Evolutionary conservation across 2,888 invertebrate genomes (phyloP).

Genomic region (Caenorhabditis imperialis): DNA sequence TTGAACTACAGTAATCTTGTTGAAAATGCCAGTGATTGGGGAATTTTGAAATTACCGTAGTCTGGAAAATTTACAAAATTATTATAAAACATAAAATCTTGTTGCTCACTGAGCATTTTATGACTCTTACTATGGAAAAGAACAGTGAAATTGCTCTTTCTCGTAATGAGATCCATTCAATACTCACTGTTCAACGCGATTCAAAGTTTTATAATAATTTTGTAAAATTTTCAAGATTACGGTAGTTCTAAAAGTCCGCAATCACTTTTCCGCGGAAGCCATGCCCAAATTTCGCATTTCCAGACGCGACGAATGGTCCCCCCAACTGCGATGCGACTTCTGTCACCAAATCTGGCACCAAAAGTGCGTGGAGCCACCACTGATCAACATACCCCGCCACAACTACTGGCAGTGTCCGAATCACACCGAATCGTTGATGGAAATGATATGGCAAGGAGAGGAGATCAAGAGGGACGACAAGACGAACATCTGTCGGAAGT

Average conservation of each 20-base stretch:
- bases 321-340: slow-evolving; percentile 92
- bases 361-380: slow-evolving; percentile 93
- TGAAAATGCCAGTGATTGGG: no score
- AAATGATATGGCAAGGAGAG: slow-evolving; percentile 78
- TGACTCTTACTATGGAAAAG: no score
- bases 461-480: neutral
- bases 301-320: slow-evolving; percentile 82
- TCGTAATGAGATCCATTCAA: no score
- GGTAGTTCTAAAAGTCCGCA: no score
- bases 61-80: neutral
- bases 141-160: no score
- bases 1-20: no score
- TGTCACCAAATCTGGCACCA: slow-evolving; percentile 91
- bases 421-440: slow-evolving; percentile 86
- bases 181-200: no score
- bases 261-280: neutral
- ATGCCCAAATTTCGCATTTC: slow-evolving; percentile 81
- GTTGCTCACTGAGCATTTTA: no score
- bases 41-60: no score
- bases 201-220: no score
- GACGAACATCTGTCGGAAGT: neutral
- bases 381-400: slow-evolving; percentile 89
- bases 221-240: neutral
- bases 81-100: no score
- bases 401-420: slow-evolving; percentile 96